Base-by-base conservation (phyloP, 2,113 vertebrate species). In the Anas platyrhynchos region DNA sequence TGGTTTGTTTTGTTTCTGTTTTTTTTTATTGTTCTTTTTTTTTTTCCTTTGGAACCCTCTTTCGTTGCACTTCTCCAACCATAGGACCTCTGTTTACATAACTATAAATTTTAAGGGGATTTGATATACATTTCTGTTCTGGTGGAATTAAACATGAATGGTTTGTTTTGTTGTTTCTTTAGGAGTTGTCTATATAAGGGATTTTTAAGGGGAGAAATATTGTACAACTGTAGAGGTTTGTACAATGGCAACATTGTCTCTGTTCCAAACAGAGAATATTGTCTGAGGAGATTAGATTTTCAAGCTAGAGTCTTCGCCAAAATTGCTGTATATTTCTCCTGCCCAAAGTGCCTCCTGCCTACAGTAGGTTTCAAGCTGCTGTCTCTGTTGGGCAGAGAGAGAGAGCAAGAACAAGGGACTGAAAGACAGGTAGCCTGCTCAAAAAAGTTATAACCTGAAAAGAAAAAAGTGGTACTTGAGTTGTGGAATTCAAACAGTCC, bases 81-180 rank as follows among this genome's bases (percentile, higher is more conserved):
- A 16, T 78, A 65, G 8, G 11, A 32, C 68, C 18, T 96, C 48
- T 81, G 89, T 93, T 81, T 93, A 86, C 61, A 18, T 83, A 78
- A 83, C 38, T 61, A 29, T 54, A 92, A 71, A 56, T 91, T 90
- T 66, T 76, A 97, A 94, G 73, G 88, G 91, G 93, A 77, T 93
- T 91, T 73, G 34, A 75, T 92, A 85, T 25, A 32, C 17, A 20
- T 89, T 93, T 93, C 52, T 89, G 7, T 83, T 92, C 43, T 66
- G 68, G 14, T 82, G 48, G 74, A 85, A 65, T 80, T n/a, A 92
- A 77, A 55, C 48, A 32, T 66, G 32, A 77, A 38, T 94, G 20
- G 18, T 59, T 59, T 86, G 32, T 94, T 81, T 83, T 89, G 46
- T 72, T 6, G 62, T 94, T 94, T 95, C 43, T 20, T 81, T 89